A percentile compares a stretch with the other conserved stretches of the same genome.
Evolutionary conservation across 2,113 vertebrate species (phyloP).

Genomic region (Lycaon pictus): DNA sequence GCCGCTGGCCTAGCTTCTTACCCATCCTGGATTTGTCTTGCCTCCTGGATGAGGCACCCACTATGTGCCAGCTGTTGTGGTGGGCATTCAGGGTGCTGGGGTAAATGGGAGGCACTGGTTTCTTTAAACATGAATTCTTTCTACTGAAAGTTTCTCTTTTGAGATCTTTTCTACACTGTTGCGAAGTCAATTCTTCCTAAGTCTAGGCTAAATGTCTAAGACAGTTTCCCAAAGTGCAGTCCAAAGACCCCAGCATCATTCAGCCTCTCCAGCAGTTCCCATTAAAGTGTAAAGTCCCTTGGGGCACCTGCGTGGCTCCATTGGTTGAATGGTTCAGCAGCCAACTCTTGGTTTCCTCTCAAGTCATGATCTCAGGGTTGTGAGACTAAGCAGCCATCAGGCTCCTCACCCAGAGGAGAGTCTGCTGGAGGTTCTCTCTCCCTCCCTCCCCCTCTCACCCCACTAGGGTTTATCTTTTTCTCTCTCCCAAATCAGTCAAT

Average conservation of each 20-base stretch:
- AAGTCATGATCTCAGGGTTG: no score
- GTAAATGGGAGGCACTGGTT: neutral
- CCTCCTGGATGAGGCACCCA: neutral
- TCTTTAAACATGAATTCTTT: neutral
- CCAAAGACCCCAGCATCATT: neutral
- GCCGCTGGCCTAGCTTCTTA: neutral
- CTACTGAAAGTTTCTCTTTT: neutral
- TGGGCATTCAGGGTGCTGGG: neutral
- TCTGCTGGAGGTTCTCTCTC: neutral
- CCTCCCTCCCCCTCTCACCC: neutral
- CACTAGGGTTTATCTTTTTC: no score
- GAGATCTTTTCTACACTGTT: neutral
- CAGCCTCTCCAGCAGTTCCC: neutral
- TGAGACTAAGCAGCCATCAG: no score
- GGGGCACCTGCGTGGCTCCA: no score
- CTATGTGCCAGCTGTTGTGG: neutral
- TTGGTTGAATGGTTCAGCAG: no score
- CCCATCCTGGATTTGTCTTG: neutral
- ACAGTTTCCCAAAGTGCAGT: neutral
- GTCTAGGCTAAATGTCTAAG: neutral
- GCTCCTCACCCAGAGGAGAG: neutral
- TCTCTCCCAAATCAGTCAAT: no score
- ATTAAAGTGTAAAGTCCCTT: neutral
- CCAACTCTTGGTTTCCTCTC: no score
- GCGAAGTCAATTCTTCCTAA: neutral